phyloP scores from a whole-genome alignment of 1,140 invertebrate genomes.

The Drosophila pseudoananassae region DNA sequence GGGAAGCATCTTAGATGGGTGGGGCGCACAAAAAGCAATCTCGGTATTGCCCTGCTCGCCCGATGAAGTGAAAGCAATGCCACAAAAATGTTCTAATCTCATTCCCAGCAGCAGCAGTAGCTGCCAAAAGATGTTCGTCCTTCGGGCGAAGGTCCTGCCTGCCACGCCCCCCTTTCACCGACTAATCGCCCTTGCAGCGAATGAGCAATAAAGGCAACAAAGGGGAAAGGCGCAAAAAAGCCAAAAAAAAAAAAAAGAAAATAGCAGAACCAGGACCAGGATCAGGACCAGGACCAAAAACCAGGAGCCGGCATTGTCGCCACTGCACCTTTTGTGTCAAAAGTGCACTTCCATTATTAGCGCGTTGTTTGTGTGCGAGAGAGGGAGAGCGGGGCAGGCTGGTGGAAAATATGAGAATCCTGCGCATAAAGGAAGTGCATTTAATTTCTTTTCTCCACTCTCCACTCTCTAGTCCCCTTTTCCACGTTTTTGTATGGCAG shows the following conservation, averaged over 20 bases:
- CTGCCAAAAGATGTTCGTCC: slow-evolving; percentile 15
- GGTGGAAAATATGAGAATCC: slow-evolving; percentile 60
- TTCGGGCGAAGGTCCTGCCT: too few species aligned
- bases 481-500: slow-evolving; percentile 12
- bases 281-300: slow-evolving; percentile 4
- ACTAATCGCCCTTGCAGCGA: slow-evolving; percentile 76
- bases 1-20: neutral
- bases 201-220: slow-evolving; percentile 74
- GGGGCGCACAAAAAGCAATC: slow-evolving; percentile 42
- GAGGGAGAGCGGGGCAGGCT: neutral
- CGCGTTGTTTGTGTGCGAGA: slow-evolving; percentile 50
- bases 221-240: neutral
- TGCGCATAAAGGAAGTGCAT: slow-evolving; percentile 78
- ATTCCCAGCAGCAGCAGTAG: slow-evolving; percentile 15
- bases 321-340: slow-evolving; percentile 80
- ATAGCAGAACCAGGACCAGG: neutral
- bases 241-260: neutral
- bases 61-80: slow-evolving; percentile 72
- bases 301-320: slow-evolving; percentile 53
- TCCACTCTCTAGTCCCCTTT: neutral
- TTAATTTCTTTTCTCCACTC: slow-evolving; percentile 76
- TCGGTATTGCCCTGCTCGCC: slow-evolving; percentile 16
- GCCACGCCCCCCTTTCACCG: slow-evolving; percentile 7
- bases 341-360: slow-evolving; percentile 82
- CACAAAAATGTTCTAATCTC: slow-evolving; percentile 76